Percentiles rank a stretch among this genome's conserved stretches.
phyloP scores from a whole-genome alignment of 2,888 invertebrate species.

The Ophonus ardosiacus region DNA sequence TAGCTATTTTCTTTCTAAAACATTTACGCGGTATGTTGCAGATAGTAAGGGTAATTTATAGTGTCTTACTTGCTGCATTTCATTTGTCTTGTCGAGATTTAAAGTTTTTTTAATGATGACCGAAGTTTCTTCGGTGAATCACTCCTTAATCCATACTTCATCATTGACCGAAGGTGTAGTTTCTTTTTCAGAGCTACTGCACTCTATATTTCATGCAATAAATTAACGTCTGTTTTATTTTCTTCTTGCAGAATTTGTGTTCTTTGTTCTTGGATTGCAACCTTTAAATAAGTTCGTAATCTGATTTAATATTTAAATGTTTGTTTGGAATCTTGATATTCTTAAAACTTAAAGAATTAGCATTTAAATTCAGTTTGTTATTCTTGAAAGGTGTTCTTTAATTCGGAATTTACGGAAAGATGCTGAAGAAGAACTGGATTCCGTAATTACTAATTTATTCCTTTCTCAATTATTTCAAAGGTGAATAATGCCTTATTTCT shows the following conservation, averaged over 20 bases:
- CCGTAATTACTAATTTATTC: not conserved
- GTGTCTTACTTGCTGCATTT: constrained; percentile 34
- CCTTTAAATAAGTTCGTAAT: constrained; percentile 7
- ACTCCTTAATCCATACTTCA: constrained; percentile 5
- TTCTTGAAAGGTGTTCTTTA: not conserved
- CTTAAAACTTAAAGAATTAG: not conserved
- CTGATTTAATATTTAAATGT: constrained; percentile 20
- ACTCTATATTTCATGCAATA: not conserved
- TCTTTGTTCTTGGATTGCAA: not conserved
- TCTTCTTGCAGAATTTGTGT: not conserved
- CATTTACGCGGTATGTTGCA: constrained; percentile 34
- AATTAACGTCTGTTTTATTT: not conserved
- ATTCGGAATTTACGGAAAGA: not conserved
- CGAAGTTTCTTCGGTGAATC: not conserved
- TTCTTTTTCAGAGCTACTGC: not conserved
- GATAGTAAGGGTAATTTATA: constrained; percentile 36
- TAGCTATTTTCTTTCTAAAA: constrained; percentile 28
- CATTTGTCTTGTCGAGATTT: constrained; percentile 34
- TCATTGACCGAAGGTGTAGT: not conserved
- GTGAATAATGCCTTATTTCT: no score
- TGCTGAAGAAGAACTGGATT: not conserved
- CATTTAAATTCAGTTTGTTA: constrained; percentile 6
- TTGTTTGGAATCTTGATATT: constrained; percentile 5
- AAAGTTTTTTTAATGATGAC: constrained; percentile 39
- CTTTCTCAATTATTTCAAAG: not conserved